Base-by-base conservation (phyloP, 2,888 invertebrate species). In the Hemithea aestivaria region DNA sequence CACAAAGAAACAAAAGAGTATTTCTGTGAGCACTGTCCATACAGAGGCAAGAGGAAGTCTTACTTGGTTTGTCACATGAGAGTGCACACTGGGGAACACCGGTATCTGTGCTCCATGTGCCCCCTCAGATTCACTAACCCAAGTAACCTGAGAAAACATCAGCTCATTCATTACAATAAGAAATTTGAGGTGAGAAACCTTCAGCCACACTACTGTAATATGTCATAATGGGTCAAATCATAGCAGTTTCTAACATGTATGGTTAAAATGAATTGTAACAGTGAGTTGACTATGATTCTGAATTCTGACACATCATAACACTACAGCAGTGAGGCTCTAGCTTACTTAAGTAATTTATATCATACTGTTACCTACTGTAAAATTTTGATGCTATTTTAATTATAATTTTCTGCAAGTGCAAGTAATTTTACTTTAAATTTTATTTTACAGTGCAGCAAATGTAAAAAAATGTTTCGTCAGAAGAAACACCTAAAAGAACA, bases 31-130 rank as follows among this genome's bases (percentile, higher is more conserved):
- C 45, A 51, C 24, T 59, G 58, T 32, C 54, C 58, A 8, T 59
- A 59, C 34, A 56, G 48, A 35, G 56, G 53, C 11, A 56, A 54
- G 22, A 51, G 56, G 10, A 53, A 57, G 35, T 49, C 53, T 3
- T 59, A 57, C 31, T 41, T 59, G 7, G 54, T 53, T 7, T 53
- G 53, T 24, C 58, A 59, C 35, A 59, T 57, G 55, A 24, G 54
- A 12, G 42, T 53, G 1, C 58, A 59, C 20, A 54, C 58, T 8
- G 58, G 58, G 0, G 58, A 59, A 32, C 51, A 43, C 20, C 45
- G 53, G 6, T 59, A 56, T 28, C 41, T 57, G 5, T 59, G 58
- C 25, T 51, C 55, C 0, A 51, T 46, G 35, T 59, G 58, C 29
- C 57, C 58, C 8, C 46, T 53, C 7, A 56, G 51, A 24, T 59